Conservation (phyloP, 2,797 vertebrate species). For the Pipistrellus nathusii region DNA sequence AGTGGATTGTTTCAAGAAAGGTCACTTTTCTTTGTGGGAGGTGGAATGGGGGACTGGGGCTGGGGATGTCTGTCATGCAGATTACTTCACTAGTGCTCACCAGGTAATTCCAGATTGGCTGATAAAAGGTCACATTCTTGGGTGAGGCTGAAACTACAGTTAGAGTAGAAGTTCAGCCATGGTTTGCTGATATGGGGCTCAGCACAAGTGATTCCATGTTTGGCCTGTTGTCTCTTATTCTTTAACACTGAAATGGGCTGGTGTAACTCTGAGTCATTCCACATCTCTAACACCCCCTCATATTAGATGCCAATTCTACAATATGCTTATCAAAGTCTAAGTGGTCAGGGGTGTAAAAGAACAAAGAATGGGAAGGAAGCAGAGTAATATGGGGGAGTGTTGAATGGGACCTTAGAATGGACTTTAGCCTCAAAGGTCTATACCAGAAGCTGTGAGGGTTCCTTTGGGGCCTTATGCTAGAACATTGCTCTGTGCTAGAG, state of each 20-base stretch:
- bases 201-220: background rate
- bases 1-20: background rate
- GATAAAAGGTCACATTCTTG: background rate
- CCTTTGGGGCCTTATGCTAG: background rate
- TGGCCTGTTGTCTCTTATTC: background rate
- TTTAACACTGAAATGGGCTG: background rate
- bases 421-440: background rate
- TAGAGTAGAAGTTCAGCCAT: background rate
- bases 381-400: too few species aligned
- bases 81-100: background rate
- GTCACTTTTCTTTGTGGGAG: background rate
- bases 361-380: background rate
- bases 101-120: background rate
- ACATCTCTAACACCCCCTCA: background rate
- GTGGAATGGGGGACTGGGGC: background rate
- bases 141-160: background rate
- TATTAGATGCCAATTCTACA: background rate
- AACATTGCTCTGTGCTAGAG: background rate
- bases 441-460: background rate
- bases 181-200: background rate
- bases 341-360: background rate
- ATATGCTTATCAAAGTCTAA: background rate
- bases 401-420: background rate
- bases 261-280: background rate
- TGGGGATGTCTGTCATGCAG: background rate